Percentiles rank a stretch among this genome's conserved stretches.
phyloP scores from a whole-genome alignment of 2,888 invertebrate genomes.

The Euspilapteryx auroguttella region DNA sequence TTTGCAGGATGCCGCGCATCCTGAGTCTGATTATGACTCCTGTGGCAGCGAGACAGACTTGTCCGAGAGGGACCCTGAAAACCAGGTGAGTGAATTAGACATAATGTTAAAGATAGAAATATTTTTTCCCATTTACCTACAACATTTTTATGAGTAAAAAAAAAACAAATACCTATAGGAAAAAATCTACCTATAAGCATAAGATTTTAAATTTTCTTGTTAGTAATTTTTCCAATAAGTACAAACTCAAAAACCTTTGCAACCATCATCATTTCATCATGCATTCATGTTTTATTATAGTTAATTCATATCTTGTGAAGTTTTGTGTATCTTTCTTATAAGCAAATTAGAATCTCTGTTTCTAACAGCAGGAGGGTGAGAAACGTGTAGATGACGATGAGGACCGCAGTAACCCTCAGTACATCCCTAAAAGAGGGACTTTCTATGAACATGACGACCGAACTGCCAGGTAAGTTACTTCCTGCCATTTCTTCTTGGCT shows the following conservation, averaged over 20 bases:
- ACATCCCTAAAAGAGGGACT: conserved; percentile 93
- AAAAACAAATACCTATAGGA: not conserved
- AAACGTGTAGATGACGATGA: conserved; percentile 90
- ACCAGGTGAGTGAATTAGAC: conserved; percentile 51
- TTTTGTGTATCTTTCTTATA: too few species aligned
- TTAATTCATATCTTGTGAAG: too few species aligned
- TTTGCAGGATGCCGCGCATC: conserved; percentile 44
- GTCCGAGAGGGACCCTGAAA: conserved; percentile 72
- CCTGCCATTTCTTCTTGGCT: too few species aligned
- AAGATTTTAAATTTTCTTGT: too few species aligned
- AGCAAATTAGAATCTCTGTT: too few species aligned
- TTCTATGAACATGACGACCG: conserved; percentile 97
- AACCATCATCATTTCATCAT: too few species aligned
- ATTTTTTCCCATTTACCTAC: not conserved
- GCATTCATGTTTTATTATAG: too few species aligned
- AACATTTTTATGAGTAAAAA: not conserved
- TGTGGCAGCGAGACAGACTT: conserved; percentile 52
- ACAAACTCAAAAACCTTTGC: too few species aligned
- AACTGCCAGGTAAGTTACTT: conserved; percentile 72
- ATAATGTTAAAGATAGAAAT: not conserved
- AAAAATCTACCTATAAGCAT: too few species aligned
- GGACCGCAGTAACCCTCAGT: conserved; percentile 94
- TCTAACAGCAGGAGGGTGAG: conserved; percentile 64
- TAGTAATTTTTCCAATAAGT: too few species aligned
- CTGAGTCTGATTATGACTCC: conserved; percentile 52